Evolutionary conservation across 2,113 vertebrate species (phyloP), one percentile per base, ranked within the genome.

Genomic region (Oryzias curvinotus): DNA sequence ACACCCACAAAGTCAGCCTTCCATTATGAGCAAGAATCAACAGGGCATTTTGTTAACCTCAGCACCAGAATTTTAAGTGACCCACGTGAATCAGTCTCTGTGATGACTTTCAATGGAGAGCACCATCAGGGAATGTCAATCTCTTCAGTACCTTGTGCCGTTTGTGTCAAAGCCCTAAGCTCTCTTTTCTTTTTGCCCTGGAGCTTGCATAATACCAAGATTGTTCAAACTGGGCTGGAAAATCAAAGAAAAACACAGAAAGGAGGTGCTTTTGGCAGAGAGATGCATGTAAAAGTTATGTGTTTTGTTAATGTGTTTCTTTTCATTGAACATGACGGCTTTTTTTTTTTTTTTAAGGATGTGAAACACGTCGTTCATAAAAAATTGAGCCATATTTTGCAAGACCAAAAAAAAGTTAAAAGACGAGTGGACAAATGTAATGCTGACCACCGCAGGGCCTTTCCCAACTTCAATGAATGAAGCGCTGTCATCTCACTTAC

Each of bases 61-160:
- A 57, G 79, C 82, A 78, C 73, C 66, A 78, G 89, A 91, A 91
- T 91, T 80, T 86, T 84, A 91, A 91, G 87, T 80, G 85, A 89
- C 79, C 78, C 71, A 57, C 81, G 82, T 90, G 90, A 92, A 90
- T 82, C 52, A 23, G 71, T 73, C 78, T 77, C 81, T 87, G 82
- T 87, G 77, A 78, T 75, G 72, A 69, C 78, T 85, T 77, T 84
- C 74, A 78, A 87, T 84, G 66, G 83, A 46, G 52, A 41, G 57
- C 42, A 75, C 82, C 72, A 82, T 82, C 59, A 75, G 73, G 77
- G 67, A 81, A 71, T 76, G 75, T 86, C 83, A 87, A 85, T 89
- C 84, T 85, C 61, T 77, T 87, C 59, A 60, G 70, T 55, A 91
- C 84, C 84, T 90, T 91, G 90, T 71, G 71, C 79, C 66, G 52